Percentiles rank a stretch among this genome's conserved stretches.
Conservation (phyloP, 53 echinoderm and acorn worm species). For the Actinopyga echinites region DNA sequence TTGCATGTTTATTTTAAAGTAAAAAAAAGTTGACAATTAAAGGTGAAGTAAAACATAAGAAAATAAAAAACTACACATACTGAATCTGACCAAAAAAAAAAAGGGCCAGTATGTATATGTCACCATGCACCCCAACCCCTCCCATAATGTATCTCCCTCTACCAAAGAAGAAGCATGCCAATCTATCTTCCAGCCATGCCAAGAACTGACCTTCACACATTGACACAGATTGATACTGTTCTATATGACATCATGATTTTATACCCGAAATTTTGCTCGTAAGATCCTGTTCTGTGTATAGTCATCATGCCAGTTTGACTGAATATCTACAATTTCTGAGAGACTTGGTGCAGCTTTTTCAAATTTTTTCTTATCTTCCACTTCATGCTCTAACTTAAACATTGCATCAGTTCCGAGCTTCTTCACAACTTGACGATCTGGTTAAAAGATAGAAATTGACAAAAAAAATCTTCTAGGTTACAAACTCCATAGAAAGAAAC, state of each 20-base stretch:
- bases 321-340: constrained; percentile 82
- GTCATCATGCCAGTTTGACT: constrained; percentile 90
- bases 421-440: constrained; percentile 89
- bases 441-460: too few species aligned
- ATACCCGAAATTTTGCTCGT: constrained; percentile 88
- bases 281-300: constrained; percentile 83
- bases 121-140: too few species aligned
- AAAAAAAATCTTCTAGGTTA: too few species aligned
- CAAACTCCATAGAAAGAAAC: too few species aligned
- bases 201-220: background rate
- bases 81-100: too few species aligned
- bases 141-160: too few species aligned
- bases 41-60: too few species aligned
- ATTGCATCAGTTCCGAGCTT: constrained; percentile 87
- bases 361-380: constrained; percentile 84
- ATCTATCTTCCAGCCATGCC: background rate
- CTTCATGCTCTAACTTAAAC: constrained; percentile 96
- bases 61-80: too few species aligned
- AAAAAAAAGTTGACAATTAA: too few species aligned
- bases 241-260: background rate
- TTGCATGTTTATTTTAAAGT: too few species aligned
- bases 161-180: too few species aligned
- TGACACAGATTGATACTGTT: background rate
- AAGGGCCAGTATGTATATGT: too few species aligned
- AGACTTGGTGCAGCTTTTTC: constrained; percentile 76